These are phyloP conservation scores for Hermodice carunculata DNA, from an alignment of 2,888 invertebrate genomes.

Conservation along the genomic window DNA sequence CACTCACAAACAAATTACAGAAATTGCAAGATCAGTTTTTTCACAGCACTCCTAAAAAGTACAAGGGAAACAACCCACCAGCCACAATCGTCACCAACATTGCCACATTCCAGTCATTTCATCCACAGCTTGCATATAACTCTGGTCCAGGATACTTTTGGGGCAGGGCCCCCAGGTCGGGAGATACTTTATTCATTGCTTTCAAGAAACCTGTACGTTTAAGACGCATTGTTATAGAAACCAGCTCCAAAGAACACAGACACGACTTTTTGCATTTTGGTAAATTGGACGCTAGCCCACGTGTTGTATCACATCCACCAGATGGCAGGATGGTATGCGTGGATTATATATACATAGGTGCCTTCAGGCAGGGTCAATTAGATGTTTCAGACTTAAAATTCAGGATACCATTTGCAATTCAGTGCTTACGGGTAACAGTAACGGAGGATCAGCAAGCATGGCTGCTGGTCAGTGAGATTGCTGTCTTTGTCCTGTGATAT, in stretches of 20 bases:
- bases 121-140: slow-evolving; percentile 63
- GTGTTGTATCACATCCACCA: slow-evolving; percentile 1
- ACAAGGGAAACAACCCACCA: slow-evolving; percentile 62
- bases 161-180: slow-evolving; percentile 57
- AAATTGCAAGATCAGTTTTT: slow-evolving; percentile 49
- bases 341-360: neutral
- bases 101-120: slow-evolving; percentile 56
- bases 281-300: slow-evolving; percentile 6
- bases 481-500: slow-evolving; percentile 51
- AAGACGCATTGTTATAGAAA: slow-evolving; percentile 56
- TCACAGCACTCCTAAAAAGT: slow-evolving; percentile 43
- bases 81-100: slow-evolving; percentile 66
- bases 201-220: slow-evolving; percentile 56
- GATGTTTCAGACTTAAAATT: slow-evolving; percentile 46
- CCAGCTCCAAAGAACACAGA: slow-evolving; percentile 55
- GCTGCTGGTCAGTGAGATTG: slow-evolving; percentile 67
- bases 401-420: slow-evolving; percentile 49
- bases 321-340: slow-evolving; percentile 5
- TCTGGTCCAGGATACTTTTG: slow-evolving; percentile 66
- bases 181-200: slow-evolving; percentile 62
- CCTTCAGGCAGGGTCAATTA: slow-evolving; percentile 55
- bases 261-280: slow-evolving; percentile 51
- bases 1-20: slow-evolving; percentile 36
- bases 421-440: slow-evolving; percentile 63
- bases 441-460: slow-evolving; percentile 62